A percentile compares a stretch with the other conserved stretches of the same genome.
Evolutionary conservation across 2,797 vertebrate species (phyloP).

Genomic region (Ptychadena robeensis): DNA sequence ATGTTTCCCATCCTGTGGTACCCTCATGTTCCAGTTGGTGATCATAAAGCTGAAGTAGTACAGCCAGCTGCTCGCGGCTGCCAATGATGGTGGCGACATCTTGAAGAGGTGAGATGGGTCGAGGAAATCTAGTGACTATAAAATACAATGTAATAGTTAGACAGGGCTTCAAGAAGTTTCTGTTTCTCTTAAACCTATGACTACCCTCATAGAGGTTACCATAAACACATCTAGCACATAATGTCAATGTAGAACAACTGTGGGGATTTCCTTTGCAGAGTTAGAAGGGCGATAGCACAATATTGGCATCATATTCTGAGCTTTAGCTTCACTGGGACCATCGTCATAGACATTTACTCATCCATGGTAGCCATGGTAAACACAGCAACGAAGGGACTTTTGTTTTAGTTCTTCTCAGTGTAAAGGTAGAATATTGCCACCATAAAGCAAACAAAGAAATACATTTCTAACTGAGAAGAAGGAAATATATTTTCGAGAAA

Average conservation of each 20-base stretch:
- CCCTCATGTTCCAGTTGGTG: constrained; percentile 95
- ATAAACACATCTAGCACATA: not conserved
- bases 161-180: not conserved
- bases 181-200: not conserved
- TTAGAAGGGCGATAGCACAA: not conserved
- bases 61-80: constrained; percentile 89
- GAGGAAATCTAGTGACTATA: constrained; percentile 93
- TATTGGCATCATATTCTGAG: not conserved
- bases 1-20: constrained; percentile 95
- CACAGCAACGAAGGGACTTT: not conserved
- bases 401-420: too few relatives aligned
- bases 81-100: constrained; percentile 92
- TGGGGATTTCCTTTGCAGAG: constrained; percentile 6
- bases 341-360: not conserved
- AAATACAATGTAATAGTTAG: constrained; percentile 53
- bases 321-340: not conserved
- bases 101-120: constrained; percentile 91
- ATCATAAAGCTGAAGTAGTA: constrained; percentile 90
- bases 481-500: too few relatives aligned
- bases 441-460: too few relatives aligned
- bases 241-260: not conserved
- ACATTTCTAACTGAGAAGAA: too few relatives aligned
- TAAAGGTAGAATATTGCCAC: too few relatives aligned
- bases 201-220: not conserved
- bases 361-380: not conserved